A percentile compares a stretch with the other conserved stretches of the same genome.
These are phyloP conservation scores for Nemapogon koenigi DNA, from an alignment of 2,888 invertebrate species.

Conservation along the genomic window DNA sequence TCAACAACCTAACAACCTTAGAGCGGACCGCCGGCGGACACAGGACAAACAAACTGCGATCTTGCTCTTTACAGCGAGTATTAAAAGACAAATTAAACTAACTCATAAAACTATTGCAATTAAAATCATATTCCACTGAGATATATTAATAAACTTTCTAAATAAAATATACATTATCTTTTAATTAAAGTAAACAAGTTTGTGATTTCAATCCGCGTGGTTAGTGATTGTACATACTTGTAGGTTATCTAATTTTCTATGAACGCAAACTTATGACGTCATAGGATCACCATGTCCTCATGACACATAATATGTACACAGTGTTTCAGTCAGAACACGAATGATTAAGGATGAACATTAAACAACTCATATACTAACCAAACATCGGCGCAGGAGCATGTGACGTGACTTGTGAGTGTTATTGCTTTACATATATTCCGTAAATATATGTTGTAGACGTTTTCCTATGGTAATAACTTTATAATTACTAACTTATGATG, in stretches of 20 bases:
- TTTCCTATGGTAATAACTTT: too few relatives aligned
- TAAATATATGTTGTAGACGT: too few relatives aligned
- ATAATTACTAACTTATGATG: too few relatives aligned
- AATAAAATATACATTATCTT: too few relatives aligned
- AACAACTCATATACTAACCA: slow-evolving; percentile 1
- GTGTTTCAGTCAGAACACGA: neutral
- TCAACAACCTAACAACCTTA: slow-evolving; percentile 66
- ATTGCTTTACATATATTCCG: too few relatives aligned
- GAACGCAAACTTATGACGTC: too few relatives aligned
- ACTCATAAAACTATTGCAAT: slow-evolving; percentile 9
- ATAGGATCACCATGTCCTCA: slow-evolving; percentile 1
- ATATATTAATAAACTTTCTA: slow-evolving; percentile 6
- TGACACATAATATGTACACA: slow-evolving; percentile 1
- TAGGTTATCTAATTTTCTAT: too few relatives aligned
- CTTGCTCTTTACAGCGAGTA: slow-evolving; percentile 34
- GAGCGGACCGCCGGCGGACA: slow-evolving; percentile 53
- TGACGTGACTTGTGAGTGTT: neutral
- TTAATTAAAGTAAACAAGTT: too few relatives aligned
- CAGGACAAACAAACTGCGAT: slow-evolving; percentile 50
- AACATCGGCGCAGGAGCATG: slow-evolving; percentile 3
- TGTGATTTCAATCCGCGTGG: too few relatives aligned
- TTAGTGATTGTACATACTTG: too few relatives aligned
- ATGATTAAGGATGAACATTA: slow-evolving; percentile 1
- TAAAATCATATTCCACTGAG: slow-evolving; percentile 8
- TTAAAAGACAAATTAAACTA: slow-evolving; percentile 9